Conservation (phyloP, 2,113 vertebrate genomes). For the Protobothrops mucrosquamatus region DNA sequence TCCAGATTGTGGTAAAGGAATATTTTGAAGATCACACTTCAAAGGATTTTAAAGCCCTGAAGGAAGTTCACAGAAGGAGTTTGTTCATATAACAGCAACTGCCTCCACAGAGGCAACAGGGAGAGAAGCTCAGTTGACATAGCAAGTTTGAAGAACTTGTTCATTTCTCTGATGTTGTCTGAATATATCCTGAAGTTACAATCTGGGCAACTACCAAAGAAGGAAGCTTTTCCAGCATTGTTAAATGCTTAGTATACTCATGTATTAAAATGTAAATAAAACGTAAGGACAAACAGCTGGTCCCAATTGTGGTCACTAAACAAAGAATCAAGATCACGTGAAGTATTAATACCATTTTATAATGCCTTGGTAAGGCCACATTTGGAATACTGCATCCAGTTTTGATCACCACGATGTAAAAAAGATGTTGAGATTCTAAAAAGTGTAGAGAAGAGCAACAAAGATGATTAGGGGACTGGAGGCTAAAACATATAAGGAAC, state of each 20-base stretch:
- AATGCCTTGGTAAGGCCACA: too few species aligned
- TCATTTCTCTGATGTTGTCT: rapidly evolving
- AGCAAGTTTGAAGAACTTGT: neutral
- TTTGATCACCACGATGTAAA: too few species aligned
- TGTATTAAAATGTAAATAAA: constrained; percentile 38
- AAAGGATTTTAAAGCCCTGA: rapidly evolving
- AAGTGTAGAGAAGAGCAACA: too few species aligned
- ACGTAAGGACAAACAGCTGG: neutral
- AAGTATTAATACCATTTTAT: too few species aligned
- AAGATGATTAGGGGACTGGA: too few species aligned
- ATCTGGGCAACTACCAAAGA: neutral
- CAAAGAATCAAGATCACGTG: neutral
- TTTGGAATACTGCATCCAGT: too few species aligned
- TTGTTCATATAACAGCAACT: neutral
- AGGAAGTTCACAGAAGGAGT: neutral
- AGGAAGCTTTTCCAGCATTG: neutral
- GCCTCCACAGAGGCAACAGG: neutral
- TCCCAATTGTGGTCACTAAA: neutral
- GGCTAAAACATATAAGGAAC: too few species aligned
- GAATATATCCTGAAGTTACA: neutral
- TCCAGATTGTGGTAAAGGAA: rapidly evolving
- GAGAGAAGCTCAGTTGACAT: neutral
- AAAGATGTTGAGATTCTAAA: too few species aligned
- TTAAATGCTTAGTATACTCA: constrained; percentile 33
- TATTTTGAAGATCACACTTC: neutral